phyloP scores from a whole-genome alignment of 2,113 vertebrate species.

The Prionailurus viverrinus region DNA sequence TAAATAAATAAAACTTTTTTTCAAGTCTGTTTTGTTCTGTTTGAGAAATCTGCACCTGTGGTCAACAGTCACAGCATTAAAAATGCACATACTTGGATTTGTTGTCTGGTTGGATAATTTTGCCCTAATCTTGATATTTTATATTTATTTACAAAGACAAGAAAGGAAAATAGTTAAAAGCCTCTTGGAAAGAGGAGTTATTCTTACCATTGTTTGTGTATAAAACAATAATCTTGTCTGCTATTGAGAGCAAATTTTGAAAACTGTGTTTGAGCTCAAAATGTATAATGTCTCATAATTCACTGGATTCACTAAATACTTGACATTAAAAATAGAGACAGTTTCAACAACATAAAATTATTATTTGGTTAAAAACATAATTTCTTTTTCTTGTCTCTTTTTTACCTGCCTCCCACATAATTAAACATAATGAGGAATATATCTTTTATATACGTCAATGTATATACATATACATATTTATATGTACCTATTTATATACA shows the following conservation, averaged over 20 bases:
- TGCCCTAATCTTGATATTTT: neutral
- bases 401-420: slow-evolving; percentile 49
- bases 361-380: slow-evolving; percentile 22
- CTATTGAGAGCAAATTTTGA: neutral
- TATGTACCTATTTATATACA: neutral
- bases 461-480: too few relatives aligned
- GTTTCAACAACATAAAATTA: neutral
- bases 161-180: slow-evolving; percentile 27
- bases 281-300: slow-evolving; percentile 21
- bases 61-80: neutral
- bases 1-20: too few relatives aligned
- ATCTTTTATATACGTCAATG: neutral
- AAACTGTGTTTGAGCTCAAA: neutral
- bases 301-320: neutral
- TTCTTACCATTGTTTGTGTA: neutral
- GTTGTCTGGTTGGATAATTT: neutral
- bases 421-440: slow-evolving; percentile 16
- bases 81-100: neutral
- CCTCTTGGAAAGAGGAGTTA: neutral
- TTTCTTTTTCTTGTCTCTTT: slow-evolving; percentile 37
- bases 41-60: neutral
- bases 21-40: neutral
- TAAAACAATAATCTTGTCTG: neutral
- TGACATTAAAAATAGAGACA: neutral
- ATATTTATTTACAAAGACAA: slow-evolving; percentile 38